Evolutionary conservation across 2,888 invertebrate genomes (phyloP).

Genomic region (Drosophila peninsularis): DNA sequence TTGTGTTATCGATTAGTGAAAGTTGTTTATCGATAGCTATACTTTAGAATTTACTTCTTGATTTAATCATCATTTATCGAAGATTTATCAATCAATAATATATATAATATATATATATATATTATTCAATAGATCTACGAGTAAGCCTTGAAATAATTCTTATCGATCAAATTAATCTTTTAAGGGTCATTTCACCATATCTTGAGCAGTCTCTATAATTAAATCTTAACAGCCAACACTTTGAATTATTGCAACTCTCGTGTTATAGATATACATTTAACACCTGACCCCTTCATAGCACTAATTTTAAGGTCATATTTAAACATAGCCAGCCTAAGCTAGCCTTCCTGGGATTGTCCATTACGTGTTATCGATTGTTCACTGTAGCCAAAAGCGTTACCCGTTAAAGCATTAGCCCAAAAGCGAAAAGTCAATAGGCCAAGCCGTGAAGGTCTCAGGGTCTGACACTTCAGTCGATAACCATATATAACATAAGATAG

Average conservation of each 20-base stretch:
- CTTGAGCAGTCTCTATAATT: neutral
- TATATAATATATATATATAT: too few relatives aligned
- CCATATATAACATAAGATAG: constrained; percentile 14
- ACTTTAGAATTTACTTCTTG: too few relatives aligned
- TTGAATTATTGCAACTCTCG: neutral
- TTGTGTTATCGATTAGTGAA: neutral
- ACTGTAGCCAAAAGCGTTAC: constrained; percentile 14
- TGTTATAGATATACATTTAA: constrained; percentile 3
- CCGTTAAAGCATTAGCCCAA: constrained; percentile 17
- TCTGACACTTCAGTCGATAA: constrained; percentile 16
- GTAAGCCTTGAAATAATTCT: too few relatives aligned
- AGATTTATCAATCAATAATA: too few relatives aligned
- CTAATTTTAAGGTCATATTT: constrained; percentile 2
- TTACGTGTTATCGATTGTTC: neutral
- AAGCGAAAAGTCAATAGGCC: constrained; percentile 17
- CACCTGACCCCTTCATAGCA: neutral
- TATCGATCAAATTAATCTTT: too few relatives aligned
- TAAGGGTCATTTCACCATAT: too few relatives aligned
- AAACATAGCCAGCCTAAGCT: neutral
- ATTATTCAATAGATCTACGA: too few relatives aligned
- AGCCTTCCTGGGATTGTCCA: neutral
- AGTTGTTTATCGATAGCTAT: neutral
- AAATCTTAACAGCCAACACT: neutral
- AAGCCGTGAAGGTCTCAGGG: constrained; percentile 27
- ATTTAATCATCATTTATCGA: too few relatives aligned